phyloP scores from a whole-genome alignment of 2,113 vertebrate genomes.

The Crotalus viridis region DNA sequence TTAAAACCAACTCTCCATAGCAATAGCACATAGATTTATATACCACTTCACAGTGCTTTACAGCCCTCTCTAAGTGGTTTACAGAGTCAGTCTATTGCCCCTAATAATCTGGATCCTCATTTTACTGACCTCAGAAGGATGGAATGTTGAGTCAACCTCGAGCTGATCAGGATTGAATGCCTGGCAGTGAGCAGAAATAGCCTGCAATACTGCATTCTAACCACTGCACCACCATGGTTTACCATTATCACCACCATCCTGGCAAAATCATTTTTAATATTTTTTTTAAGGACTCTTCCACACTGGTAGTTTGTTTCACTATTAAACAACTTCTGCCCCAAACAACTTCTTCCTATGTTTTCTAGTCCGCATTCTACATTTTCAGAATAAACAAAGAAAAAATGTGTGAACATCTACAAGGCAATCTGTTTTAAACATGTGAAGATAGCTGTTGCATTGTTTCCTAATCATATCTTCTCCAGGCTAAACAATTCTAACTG shows the following conservation, averaged over 20 bases:
- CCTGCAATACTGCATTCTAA: too few species aligned
- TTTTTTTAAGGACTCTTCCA: neutral
- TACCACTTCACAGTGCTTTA: too few species aligned
- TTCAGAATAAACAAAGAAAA: neutral
- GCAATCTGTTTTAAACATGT: neutral
- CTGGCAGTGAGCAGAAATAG: too few species aligned
- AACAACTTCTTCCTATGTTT: neutral
- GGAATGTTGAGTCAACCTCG: too few species aligned
- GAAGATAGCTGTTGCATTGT: neutral
- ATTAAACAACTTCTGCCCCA: neutral
- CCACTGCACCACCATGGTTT: too few species aligned
- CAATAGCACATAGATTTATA: too few species aligned
- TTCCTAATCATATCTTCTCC: neutral
- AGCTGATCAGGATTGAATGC: too few species aligned
- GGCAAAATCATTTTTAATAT: neutral
- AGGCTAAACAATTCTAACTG: neutral
- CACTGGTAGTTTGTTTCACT: neutral
- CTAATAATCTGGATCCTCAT: too few species aligned
- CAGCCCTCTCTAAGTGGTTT: too few species aligned
- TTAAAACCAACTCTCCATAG: too few species aligned
- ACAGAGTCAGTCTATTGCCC: too few species aligned
- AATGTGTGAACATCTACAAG: neutral
- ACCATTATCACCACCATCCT: neutral
- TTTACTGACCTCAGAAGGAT: too few species aligned
- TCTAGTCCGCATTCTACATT: neutral